Conservation (phyloP, 2,797 vertebrate species). For the Chloroceryle inda region DNA sequence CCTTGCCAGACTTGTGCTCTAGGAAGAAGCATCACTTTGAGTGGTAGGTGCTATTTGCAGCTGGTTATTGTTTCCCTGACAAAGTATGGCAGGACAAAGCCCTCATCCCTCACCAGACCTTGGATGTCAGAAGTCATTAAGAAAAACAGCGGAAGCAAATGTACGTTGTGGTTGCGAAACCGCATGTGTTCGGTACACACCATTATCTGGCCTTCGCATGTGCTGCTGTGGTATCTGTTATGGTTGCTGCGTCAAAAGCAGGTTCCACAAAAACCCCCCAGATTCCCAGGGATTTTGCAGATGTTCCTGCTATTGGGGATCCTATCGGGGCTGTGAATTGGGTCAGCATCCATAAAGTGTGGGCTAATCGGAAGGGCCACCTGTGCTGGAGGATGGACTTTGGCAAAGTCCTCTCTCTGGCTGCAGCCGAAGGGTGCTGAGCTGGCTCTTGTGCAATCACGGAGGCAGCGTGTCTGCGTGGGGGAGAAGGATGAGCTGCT, state of each 20-base stretch:
- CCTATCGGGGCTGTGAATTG: background rate
- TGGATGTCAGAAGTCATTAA: background rate
- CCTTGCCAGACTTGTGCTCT: no score
- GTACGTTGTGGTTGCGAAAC: background rate
- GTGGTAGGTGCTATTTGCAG: background rate
- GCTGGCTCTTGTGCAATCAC: constrained; percentile 33
- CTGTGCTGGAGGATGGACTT: accelerated
- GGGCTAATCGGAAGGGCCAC: accelerated
- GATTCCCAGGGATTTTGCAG: background rate
- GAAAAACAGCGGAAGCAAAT: background rate
- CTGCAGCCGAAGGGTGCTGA: background rate
- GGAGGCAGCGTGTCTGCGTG: background rate
- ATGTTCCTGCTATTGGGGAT: no score
- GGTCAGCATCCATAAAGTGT: accelerated
- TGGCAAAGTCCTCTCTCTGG: accelerated
- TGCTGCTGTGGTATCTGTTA: background rate
- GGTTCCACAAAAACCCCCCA: background rate
- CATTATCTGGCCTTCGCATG: background rate
- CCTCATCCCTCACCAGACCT: background rate
- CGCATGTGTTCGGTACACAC: accelerated
- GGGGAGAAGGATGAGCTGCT: constrained; percentile 2
- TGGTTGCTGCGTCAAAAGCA: background rate
- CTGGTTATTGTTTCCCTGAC: background rate
- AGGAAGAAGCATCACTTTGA: background rate
- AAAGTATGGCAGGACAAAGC: background rate